A percentile compares a stretch with the other conserved stretches of the same genome.
phyloP scores from a whole-genome alignment of 2,888 invertebrate genomes.

The Xestoiulus laeticollis region DNA sequence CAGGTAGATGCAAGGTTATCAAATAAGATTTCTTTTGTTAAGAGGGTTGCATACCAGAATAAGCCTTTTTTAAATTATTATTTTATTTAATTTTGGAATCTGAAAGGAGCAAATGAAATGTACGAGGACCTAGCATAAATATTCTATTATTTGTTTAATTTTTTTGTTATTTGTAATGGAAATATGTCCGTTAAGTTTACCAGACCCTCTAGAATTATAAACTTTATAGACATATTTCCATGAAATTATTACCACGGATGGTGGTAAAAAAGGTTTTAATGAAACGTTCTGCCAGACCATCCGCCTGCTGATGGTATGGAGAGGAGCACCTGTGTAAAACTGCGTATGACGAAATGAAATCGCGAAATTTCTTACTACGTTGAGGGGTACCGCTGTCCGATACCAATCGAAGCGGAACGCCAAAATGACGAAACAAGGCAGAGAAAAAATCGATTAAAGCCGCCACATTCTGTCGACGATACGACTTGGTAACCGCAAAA shows the following conservation, averaged over 20 bases:
- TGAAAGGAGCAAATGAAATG: too few relatives aligned
- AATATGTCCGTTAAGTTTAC: too few relatives aligned
- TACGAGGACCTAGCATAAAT: too few relatives aligned
- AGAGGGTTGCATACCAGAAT: too few relatives aligned
- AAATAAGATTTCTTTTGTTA: too few relatives aligned
- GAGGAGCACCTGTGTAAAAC: background rate
- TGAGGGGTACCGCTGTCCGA: background rate
- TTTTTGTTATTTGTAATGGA: too few relatives aligned
- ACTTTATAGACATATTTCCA: too few relatives aligned
- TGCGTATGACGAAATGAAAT: background rate
- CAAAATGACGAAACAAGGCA: background rate
- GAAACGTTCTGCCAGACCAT: background rate
- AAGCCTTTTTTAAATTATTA: too few relatives aligned
- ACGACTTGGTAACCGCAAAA: background rate
- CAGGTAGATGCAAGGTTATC: conserved; percentile 69
- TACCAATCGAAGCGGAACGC: background rate
- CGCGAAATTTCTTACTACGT: background rate
- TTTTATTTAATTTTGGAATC: too few relatives aligned
- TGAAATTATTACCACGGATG: too few relatives aligned
- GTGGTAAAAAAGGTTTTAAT: background rate
- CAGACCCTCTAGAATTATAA: too few relatives aligned
- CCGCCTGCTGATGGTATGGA: background rate
- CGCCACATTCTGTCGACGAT: background rate
- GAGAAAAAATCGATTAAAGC: background rate
- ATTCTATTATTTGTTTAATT: too few relatives aligned